Percentiles rank a stretch among this genome's conserved stretches.
phyloP scores from a whole-genome alignment of 2,888 invertebrate genomes.

The Caenorhabditis parvicauda region DNA sequence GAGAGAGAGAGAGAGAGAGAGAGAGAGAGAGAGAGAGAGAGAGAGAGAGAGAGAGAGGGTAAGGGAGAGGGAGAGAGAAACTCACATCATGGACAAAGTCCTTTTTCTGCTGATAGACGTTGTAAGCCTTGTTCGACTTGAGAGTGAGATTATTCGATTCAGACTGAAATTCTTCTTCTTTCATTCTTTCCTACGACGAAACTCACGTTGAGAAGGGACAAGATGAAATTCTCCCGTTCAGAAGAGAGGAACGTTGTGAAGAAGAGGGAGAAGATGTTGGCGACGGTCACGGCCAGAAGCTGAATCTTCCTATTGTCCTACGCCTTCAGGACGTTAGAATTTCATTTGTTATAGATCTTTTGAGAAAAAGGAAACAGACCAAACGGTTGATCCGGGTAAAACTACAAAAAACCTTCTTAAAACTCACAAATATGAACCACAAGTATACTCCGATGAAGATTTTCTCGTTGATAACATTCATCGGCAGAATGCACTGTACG shows the following conservation, averaged over 20 bases:
- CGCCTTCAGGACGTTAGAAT: no score
- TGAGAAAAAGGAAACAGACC: background rate
- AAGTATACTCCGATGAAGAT: constrained; percentile 36
- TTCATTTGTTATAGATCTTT: background rate
- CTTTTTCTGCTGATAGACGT: no score
- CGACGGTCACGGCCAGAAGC: background rate
- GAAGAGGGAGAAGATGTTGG: background rate
- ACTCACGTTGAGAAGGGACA: background rate
- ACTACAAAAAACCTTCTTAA: background rate
- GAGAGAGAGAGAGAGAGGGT: no score
- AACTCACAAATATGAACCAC: constrained; percentile 27
- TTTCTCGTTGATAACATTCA: constrained; percentile 43
- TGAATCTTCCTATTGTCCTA: no score
- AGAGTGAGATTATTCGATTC: no score
- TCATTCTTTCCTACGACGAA: background rate
- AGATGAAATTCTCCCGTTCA: background rate
- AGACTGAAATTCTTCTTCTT: no score
- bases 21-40: no score
- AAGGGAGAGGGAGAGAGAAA: no score
- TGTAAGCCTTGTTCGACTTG: no score
- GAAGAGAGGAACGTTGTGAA: background rate
- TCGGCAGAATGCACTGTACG: constrained; percentile 33
- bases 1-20: no score
- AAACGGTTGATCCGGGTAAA: background rate
- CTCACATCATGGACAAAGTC: no score